Evolutionary conservation across 1,140 invertebrate species (phyloP).

Genomic region (Cepaea nemoralis): DNA sequence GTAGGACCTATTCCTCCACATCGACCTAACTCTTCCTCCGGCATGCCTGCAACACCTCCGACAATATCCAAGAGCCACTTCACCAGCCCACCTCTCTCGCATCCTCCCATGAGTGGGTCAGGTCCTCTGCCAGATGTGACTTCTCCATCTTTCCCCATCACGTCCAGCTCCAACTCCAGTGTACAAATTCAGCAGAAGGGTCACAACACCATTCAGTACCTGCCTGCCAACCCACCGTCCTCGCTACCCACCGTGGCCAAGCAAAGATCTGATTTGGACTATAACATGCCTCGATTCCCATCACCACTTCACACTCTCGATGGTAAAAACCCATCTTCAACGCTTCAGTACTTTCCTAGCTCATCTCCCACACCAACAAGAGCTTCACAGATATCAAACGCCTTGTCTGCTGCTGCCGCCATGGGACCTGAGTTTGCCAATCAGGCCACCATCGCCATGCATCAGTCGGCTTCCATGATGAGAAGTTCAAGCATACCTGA

Average conservation of each 20-base stretch:
- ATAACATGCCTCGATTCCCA: conserved; percentile 90
- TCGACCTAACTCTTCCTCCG: conserved; percentile 32
- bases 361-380: conserved; percentile 49
- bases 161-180: conserved; percentile 70
- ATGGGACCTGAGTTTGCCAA: conserved; percentile 61
- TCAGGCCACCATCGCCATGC: conserved; percentile 56
- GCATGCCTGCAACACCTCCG: conserved; percentile 38
- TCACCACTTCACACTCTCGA: conserved; percentile 75
- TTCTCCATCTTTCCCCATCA: conserved; percentile 54
- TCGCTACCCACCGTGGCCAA: conserved; percentile 66
- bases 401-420: conserved; percentile 60
- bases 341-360: conserved; percentile 55
- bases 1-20: conserved; percentile 19
- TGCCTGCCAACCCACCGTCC: conserved; percentile 79
- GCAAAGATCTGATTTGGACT: conserved; percentile 87
- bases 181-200: conserved; percentile 90
- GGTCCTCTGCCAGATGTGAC: conserved; percentile 10
- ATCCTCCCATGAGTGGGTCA: conserved; percentile 41
- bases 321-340: conserved; percentile 78
- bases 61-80: conserved; percentile 45
- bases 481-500: conserved; percentile 59
- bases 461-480: conserved; percentile 56
- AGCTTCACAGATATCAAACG: conserved; percentile 42
- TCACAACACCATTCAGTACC: conserved; percentile 97
- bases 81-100: conserved; percentile 45